phyloP scores from a whole-genome alignment of 2,113 vertebrate genomes.

The Oreochromis niloticus region DNA sequence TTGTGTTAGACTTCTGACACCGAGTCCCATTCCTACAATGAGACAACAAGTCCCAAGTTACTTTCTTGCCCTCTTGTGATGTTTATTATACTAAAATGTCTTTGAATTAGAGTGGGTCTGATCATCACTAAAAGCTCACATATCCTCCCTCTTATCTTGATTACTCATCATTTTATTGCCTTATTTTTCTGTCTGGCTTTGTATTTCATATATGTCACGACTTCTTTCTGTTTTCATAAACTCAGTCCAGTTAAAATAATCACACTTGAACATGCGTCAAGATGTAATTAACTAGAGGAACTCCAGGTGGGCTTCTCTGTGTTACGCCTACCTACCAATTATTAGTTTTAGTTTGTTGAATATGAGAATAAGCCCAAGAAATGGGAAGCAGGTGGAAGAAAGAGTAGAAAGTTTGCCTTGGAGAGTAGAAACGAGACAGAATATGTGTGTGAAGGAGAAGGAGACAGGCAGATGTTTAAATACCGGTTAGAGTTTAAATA shows the following conservation, averaged over 20 bases:
- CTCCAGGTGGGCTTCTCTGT: neutral
- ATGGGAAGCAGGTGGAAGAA: neutral
- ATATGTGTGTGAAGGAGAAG: neutral
- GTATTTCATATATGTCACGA: neutral
- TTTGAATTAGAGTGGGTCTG: rapidly evolving
- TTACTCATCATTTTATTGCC: neutral
- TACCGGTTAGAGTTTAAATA: neutral
- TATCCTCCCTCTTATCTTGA: neutral
- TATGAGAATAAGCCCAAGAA: neutral
- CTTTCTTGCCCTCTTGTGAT: neutral
- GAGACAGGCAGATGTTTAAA: neutral
- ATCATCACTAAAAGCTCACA: neutral
- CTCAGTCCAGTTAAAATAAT: neutral
- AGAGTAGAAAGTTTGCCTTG: neutral
- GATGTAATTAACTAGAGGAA: neutral
- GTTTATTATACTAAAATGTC: neutral
- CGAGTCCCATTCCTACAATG: neutral
- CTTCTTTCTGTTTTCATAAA: neutral
- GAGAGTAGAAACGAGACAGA: neutral
- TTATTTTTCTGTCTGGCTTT: neutral
- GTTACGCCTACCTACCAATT: neutral
- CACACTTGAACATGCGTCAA: neutral
- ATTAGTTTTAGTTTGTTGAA: neutral
- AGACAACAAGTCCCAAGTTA: neutral
- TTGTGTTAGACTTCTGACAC: neutral